phyloP scores from a whole-genome alignment of 2,113 vertebrate genomes.

The Daubentonia madagascariensis region DNA sequence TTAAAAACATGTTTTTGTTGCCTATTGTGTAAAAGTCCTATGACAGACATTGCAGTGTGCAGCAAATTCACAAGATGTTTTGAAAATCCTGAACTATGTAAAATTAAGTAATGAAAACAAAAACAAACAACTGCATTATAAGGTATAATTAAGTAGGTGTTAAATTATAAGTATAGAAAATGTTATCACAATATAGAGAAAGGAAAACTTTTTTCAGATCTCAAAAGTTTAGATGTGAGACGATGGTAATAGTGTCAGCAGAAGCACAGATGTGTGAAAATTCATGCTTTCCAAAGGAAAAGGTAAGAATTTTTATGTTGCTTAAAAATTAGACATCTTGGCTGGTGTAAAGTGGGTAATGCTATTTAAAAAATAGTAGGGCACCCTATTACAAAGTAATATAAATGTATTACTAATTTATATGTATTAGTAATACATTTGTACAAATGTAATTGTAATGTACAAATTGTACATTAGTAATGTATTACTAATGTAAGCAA shows the following conservation, averaged over 20 bases:
- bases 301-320: background rate
- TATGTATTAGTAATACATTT: no score
- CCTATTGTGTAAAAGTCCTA: background rate
- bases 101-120: background rate
- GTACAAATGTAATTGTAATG: no score
- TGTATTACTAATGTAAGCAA: background rate
- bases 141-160: background rate
- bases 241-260: background rate
- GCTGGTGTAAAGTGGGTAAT: background rate
- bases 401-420: background rate
- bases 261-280: background rate
- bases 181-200: background rate
- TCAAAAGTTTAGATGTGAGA: background rate
- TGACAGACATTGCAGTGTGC: background rate
- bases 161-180: background rate
- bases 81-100: background rate
- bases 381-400: background rate
- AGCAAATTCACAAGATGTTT: background rate
- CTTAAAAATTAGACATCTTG: background rate
- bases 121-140: background rate
- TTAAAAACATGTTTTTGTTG: background rate
- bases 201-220: background rate
- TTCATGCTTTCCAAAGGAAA: background rate
- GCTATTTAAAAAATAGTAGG: background rate
- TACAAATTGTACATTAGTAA: no score